Evolutionary conservation across 2,797 vertebrate species (phyloP).

Genomic region (Nyctibius grandis): DNA sequence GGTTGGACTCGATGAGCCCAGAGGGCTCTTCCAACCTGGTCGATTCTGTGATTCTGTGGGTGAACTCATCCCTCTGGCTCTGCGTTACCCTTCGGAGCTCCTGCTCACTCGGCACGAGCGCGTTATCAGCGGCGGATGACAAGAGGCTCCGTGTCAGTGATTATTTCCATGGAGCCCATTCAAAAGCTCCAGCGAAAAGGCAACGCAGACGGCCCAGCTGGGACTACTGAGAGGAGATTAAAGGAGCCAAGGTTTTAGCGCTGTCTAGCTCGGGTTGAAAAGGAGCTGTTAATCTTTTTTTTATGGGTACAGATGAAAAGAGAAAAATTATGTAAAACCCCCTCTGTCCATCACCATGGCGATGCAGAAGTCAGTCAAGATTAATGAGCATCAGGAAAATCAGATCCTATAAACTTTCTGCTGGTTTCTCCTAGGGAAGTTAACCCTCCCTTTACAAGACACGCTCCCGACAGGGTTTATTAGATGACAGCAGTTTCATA

Average conservation of each 20-base stretch:
- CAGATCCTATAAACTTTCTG: neutral
- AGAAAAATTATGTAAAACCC: neutral
- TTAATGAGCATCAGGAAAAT: neutral
- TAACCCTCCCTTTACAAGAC: neutral
- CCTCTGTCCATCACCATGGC: neutral
- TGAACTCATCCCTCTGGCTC: neutral
- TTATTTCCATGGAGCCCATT: neutral
- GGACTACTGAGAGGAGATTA: neutral
- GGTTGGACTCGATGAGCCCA: no score
- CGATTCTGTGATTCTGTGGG: no score
- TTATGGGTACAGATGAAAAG: neutral
- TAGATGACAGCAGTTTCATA: neutral
- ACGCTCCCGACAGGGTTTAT: neutral
- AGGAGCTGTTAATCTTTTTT: neutral
- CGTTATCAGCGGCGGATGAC: neutral
- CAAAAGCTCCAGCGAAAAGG: neutral
- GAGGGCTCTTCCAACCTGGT: no score
- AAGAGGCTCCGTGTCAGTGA: neutral
- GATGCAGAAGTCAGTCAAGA: neutral
- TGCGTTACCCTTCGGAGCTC: neutral
- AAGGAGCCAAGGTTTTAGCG: neutral
- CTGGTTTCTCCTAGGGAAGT: neutral
- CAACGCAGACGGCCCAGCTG: neutral
- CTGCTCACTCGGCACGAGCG: rapidly evolving
- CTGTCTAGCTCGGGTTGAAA: neutral